phyloP scores from a whole-genome alignment of 1,140 invertebrate species.

The Drosophila chauvacae region DNA sequence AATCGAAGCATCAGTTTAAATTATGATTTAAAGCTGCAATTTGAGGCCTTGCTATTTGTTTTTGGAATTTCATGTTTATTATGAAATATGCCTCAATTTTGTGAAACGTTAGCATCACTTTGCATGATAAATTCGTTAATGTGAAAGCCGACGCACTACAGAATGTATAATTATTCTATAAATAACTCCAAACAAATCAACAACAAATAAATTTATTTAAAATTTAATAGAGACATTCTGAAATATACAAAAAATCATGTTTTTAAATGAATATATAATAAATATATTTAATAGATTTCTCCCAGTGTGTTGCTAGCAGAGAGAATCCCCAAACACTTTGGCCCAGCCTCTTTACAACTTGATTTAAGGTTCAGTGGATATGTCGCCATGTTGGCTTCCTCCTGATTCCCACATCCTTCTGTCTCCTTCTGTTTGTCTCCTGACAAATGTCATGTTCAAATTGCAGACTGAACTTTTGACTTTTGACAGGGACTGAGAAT shows the following conservation, averaged over 20 bases:
- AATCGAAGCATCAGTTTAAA: neutral
- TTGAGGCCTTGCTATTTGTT: neutral
- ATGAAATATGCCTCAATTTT: neutral
- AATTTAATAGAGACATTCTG: neutral
- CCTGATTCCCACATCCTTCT: constrained; percentile 18
- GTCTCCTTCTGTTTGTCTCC: constrained; percentile 46
- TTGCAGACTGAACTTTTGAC: constrained; percentile 77
- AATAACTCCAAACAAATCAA: neutral
- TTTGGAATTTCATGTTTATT: neutral
- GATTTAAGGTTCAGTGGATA: constrained; percentile 81
- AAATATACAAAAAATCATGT: neutral
- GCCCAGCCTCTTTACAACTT: constrained; percentile 75
- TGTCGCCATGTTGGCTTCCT: constrained; percentile 48
- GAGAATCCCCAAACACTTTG: constrained; percentile 57
- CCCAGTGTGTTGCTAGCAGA: constrained; percentile 4
- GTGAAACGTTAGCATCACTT: neutral
- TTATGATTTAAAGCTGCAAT: neutral
- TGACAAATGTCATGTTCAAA: constrained; percentile 81
- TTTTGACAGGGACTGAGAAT: constrained; percentile 53
- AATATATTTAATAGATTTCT: neutral
- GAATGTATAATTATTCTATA: too few species aligned
- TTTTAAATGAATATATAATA: neutral
- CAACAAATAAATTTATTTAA: neutral
- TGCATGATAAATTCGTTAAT: neutral
- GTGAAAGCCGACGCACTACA: too few species aligned